Base-by-base conservation (phyloP, 2,113 vertebrate genomes). In the Corydoras sp. region DNA sequence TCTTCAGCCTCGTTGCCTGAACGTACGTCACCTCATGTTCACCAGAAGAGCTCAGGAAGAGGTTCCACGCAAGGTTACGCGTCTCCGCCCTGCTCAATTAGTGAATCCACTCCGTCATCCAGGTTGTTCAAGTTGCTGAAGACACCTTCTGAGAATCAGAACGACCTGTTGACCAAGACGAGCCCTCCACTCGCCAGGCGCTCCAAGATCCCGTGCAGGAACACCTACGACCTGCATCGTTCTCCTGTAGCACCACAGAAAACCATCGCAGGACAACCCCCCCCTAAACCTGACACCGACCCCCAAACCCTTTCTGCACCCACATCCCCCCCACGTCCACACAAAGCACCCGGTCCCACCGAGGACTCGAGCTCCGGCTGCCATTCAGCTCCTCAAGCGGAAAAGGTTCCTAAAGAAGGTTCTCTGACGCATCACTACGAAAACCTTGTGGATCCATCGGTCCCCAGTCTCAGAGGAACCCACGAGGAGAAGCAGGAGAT, bases 171-270 rank as follows among this genome's bases (percentile, higher is more conserved):
- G 7, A 5, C 35, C 78, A 66, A 86, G 0, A 81, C 87, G 7
- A 98, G 93, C 69, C 93, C 95, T 7, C 95, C 95, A 68, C 91
- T 97, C 1, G 88, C 94, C 5, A 91, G 92, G n/a, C 92, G 86
- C 79, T 95, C 94, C 70, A 88, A 92, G 80, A 97, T 96, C 74
- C 95, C 94, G 3, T 96, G 95, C 50, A 92, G 92, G 63, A 91
- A 92, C 78, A 93, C 91, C 75, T 90, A 94, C 10, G 94, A 96
- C 35, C 91, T 92, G 2, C 92, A 92, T 82, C 35, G 35, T 43
- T 43, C 35, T 43, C 35, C 35, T 43, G 35, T 43, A 43, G 35
- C 35, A 43, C 35, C 35, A 0, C 87, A 89, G 58, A 88, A 86
- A 76, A 29, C 35, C 85, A 86, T 49, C 86, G 87, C 62, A 89